Base-by-base conservation (phyloP, 2,797 vertebrate species). In the Zonotrichia albicollis region DNA sequence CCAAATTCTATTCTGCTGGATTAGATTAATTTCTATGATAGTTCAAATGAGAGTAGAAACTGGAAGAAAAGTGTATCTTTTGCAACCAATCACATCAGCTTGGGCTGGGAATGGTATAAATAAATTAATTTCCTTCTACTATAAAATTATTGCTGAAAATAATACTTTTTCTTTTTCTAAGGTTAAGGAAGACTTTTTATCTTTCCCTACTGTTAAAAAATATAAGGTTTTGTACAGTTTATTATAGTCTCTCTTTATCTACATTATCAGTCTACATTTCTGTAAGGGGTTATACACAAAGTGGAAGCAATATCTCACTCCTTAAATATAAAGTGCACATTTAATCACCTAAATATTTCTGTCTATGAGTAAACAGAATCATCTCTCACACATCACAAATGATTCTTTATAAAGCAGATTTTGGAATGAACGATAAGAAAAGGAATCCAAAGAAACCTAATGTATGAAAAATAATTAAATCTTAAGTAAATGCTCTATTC, bases 91-190 rank as follows among this genome's bases (percentile, higher is more conserved):
- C 66, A 22, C 9, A 42, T 84, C 73, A 67, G 9, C 16, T 86
- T 87, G 84, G 74, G 40, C 75, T 87, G 60, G 58, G 71, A 82
- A 88, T 11, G 6, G 17, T 68, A 89, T 87, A 79, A 92, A 89
- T 88, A 92, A 91, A 70, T 77, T 73, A 0, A 75, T 87, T 94
- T 91, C 16, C 9, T 74, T 81, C 38, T 82, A 77, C 84, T 96
- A 96, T 13, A 96, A 95, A 95, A 84, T 61, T 94, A 91, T 97
- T 97, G 84, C 67, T 95, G 87, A 93, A 92, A 94, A 94, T 79
- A 94, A 93, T 87, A 80, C 16, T 72, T 71, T 72, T 81, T 38
- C 11, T 36, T 66, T 88, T 88, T 8, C 26, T 51, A 70, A 62
- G 18, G 34, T 94, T 65, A 46, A 95, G 55, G 66, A 97, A 95